Evolutionary conservation across 2,888 invertebrate genomes (phyloP).

Genomic region (Meteorus cinctellus): DNA sequence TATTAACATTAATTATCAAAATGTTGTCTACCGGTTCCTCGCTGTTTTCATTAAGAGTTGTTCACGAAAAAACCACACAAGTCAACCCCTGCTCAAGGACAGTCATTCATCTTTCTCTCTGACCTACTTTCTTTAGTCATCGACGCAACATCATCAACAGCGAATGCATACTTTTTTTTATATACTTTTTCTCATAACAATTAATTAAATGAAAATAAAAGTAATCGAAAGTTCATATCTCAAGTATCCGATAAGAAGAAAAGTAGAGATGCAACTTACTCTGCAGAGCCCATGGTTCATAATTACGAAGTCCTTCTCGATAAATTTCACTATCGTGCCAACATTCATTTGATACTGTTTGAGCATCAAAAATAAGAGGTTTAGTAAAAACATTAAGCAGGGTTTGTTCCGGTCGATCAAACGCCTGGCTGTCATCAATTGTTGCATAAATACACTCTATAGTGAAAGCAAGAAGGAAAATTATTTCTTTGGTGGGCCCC

Average conservation of each 20-base stretch:
- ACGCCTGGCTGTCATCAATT: slow-evolving; percentile 4
- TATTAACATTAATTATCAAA: background rate
- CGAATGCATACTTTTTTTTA: slow-evolving; percentile 3
- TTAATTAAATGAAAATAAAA: slow-evolving; percentile 16
- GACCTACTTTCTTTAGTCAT: slow-evolving; percentile 56
- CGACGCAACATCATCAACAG: slow-evolving; percentile 28
- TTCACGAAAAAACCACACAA: slow-evolving; percentile 22
- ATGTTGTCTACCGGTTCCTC: slow-evolving; percentile 8
- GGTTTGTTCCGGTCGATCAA: slow-evolving; percentile 56
- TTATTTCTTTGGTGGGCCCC: background rate
- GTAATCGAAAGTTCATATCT: background rate
- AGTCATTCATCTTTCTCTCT: slow-evolving; percentile 56
- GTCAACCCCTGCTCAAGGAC: slow-evolving; percentile 59
- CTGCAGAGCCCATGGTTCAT: slow-evolving; percentile 65
- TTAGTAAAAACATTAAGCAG: slow-evolving; percentile 55
- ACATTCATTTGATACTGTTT: slow-evolving; percentile 56
- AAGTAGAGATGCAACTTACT: slow-evolving; percentile 57
- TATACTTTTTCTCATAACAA: background rate
- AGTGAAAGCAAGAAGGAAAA: background rate
- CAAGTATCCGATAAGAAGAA: slow-evolving; percentile 1
- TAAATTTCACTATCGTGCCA: slow-evolving; percentile 59
- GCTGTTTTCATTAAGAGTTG: slow-evolving; percentile 1
- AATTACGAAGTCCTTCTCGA: slow-evolving; percentile 55
- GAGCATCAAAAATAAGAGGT: slow-evolving; percentile 59
- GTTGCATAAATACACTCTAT: background rate